Conservation (phyloP, 2,113 vertebrate species). For the Clarias macrocephalus region DNA sequence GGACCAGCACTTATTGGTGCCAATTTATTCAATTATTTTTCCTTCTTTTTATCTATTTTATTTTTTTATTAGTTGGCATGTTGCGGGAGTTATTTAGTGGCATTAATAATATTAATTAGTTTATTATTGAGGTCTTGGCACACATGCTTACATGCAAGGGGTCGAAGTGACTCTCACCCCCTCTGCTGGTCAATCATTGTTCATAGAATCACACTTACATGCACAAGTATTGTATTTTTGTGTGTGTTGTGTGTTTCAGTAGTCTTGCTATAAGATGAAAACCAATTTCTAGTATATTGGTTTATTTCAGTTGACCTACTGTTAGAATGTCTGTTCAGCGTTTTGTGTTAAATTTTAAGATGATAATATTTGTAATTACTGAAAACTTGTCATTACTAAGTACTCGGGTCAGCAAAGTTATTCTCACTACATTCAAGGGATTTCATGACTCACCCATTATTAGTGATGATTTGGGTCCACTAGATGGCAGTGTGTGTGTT, state of each 20-base stretch:
- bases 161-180: background rate
- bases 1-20: background rate
- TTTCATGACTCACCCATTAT: background rate
- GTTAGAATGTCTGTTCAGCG: background rate
- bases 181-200: background rate
- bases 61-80: background rate
- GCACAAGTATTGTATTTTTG: background rate
- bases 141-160: background rate
- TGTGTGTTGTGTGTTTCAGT: background rate
- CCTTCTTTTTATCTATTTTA: too few relatives aligned
- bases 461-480: constrained; percentile 27
- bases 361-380: background rate
- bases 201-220: background rate
- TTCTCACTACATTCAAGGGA: too few relatives aligned
- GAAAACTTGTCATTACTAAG: background rate
- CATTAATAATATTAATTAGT: background rate
- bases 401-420: background rate
- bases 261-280: background rate
- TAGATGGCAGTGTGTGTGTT: constrained; percentile 37
- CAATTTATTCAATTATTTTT: too few relatives aligned
- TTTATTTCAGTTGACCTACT: too few relatives aligned
- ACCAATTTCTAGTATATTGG: background rate
- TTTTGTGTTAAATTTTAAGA: background rate
- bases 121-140: background rate
- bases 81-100: background rate